These are phyloP conservation scores for Labeo rohita DNA, from an alignment of 2,113 vertebrate genomes.

Conservation along the genomic window DNA sequence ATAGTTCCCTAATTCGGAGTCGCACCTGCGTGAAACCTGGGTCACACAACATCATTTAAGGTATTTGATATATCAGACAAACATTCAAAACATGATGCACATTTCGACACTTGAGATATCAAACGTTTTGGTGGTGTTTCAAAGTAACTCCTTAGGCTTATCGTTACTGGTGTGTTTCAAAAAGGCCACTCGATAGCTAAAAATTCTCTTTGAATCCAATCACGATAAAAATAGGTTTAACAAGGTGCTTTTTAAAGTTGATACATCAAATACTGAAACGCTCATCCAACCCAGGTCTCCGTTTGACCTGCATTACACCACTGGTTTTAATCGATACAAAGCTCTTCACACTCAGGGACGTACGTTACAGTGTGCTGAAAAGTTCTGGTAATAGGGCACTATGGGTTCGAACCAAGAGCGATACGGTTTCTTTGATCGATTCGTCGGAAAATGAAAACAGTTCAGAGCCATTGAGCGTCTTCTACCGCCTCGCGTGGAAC, in stretches of 20 bases:
- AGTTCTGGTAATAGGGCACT: conserved; percentile 66
- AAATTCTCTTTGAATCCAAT: conserved; percentile 49
- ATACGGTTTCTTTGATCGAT: conserved; percentile 62
- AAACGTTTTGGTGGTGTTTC: conserved; percentile 48
- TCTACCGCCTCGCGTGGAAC: conserved; percentile 46
- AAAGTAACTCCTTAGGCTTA: conserved; percentile 45
- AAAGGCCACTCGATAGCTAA: conserved; percentile 52
- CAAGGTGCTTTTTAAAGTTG: conserved; percentile 53
- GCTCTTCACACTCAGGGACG: conserved; percentile 73
- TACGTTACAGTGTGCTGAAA: conserved; percentile 70
- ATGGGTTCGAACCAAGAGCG: conserved; percentile 64
- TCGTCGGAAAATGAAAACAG: conserved; percentile 76
- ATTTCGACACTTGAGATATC: conserved; percentile 49
- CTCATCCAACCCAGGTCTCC: conserved; percentile 53
- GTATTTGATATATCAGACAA: conserved; percentile 52
- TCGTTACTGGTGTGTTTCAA: conserved; percentile 54
- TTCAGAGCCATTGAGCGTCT: conserved; percentile 71
- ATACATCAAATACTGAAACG: conserved; percentile 51
- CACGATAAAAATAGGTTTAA: conserved; percentile 35
- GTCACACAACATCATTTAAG: conserved; percentile 53
- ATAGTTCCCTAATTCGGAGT: conserved; percentile 32
- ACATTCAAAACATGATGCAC: conserved; percentile 53
- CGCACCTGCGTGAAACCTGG: conserved; percentile 36
- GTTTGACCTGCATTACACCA: conserved; percentile 58
- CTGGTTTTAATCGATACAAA: conserved; percentile 58